Conservation (phyloP, 1,140 invertebrate species). For the Pseudomyrmex cubaensis region DNA sequence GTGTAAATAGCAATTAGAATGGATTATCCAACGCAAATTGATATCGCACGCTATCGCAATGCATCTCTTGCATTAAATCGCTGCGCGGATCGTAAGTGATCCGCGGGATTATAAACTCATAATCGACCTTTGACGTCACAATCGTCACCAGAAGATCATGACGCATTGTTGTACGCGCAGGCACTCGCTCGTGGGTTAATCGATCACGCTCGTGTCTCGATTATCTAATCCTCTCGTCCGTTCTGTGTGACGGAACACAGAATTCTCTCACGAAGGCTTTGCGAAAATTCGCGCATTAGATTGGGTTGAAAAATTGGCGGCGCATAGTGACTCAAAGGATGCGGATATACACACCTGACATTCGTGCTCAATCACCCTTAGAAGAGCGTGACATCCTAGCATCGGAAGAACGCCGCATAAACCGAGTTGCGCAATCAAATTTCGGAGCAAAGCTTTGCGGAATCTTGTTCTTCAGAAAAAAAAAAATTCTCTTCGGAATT, state of each 20-base stretch:
- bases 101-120: conserved; percentile 20
- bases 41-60: conserved; percentile 39
- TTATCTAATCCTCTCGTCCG: conserved; percentile 61
- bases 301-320: not conserved
- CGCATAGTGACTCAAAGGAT: not conserved
- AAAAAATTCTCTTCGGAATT: no score
- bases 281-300: not conserved
- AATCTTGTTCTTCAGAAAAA: no score
- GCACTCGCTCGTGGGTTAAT: conserved; percentile 42
- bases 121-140: conserved; percentile 61
- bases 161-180: conserved; percentile 9
- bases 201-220: conserved; percentile 57
- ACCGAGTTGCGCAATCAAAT: no score
- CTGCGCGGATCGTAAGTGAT: conserved; percentile 10
- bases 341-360: not conserved
- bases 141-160: conserved; percentile 60
- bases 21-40: conserved; percentile 42
- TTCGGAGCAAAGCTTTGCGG: no score
- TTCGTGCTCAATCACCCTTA: conserved; percentile 31
- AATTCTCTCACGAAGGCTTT: conserved; percentile 35
- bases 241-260: not conserved
- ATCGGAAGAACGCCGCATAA: no score
- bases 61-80: conserved; percentile 31
- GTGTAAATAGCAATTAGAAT: conserved; percentile 51
- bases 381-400: not conserved